Evolutionary conservation across 2,888 invertebrate genomes (phyloP).

Genomic region (Ferdinandea cuprea): DNA sequence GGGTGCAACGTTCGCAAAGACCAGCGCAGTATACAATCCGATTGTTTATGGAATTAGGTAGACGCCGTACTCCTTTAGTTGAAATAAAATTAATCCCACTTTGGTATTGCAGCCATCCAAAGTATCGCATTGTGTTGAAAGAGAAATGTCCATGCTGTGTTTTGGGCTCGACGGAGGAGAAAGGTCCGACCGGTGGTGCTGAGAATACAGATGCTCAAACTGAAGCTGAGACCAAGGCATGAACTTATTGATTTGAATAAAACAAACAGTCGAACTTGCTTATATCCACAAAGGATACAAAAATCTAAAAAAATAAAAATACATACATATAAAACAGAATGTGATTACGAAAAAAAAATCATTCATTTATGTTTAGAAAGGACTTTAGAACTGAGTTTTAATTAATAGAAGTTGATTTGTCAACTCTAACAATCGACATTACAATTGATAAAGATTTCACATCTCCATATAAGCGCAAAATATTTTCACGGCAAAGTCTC

Average conservation of each 20-base stretch:
- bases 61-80: conserved; percentile 8
- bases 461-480: too few relatives aligned
- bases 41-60: conserved; percentile 86
- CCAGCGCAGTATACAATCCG: conserved; percentile 85
- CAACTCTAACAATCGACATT: too few relatives aligned
- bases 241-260: conserved; percentile 1
- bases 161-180: conserved; percentile 74
- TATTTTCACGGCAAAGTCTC: too few relatives aligned
- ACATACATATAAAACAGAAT: neutral
- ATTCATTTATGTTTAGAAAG: neutral
- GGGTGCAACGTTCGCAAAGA: conserved; percentile 85
- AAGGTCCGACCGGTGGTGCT: conserved; percentile 34
- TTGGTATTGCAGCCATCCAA: conserved; percentile 83
- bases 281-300: conserved; percentile 69
- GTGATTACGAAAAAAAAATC: neutral
- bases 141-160: conserved; percentile 85
- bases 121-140: conserved; percentile 85
- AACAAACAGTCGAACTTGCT: neutral
- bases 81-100: conserved; percentile 22
- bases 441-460: too few relatives aligned
- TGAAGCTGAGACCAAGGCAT: conserved; percentile 63
- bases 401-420: too few relatives aligned
- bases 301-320: conserved; percentile 51
- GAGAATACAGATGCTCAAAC: conserved; percentile 53
- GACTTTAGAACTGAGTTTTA: too few relatives aligned